Evolutionary conservation across 2,113 vertebrate species (phyloP), one percentile per base, ranked within the genome.

Genomic region (Heterocephalus glaber): DNA sequence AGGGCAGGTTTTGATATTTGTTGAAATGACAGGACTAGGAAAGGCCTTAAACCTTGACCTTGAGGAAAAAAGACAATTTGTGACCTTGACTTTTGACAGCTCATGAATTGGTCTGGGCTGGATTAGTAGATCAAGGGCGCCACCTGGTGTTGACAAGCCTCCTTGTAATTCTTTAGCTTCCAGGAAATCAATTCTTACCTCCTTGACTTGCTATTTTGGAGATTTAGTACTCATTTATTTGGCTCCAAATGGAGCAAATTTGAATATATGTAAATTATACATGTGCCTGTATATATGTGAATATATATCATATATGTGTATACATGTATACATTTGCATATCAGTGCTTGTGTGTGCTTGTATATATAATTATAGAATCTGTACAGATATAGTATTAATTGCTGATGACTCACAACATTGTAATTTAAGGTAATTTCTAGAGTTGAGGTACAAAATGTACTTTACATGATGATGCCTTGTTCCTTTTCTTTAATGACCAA

Each of bases 81-180:
- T 99, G 98, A 99, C 99, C 98, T 99, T 99, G 98, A 98, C 99
- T 98, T 98, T 98, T 99, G 98, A 98, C 98, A 98, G 98, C 98
- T 98, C 98, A 95, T 49, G 88, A 96, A 95, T 97, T 96, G 98
- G 94, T 87, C 96, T 98, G 11, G 68, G 83, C 89, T 30, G 95
- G 96, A 99, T 99, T 98, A 95, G 97, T 98, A 97, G 98, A 98
- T 98, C 98, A 98, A 98, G 98, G 95, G 98, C 98, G 98, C 98
- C 99, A 99, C 98, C 99, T 98, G 60, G 98, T 96, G 99, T 98
- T 89, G 80, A 96, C 93, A 97, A 95, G 88, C 54, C 84, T 97
- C 58, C 93, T 96, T 97, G 94, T 97, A 96, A 86, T 96, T 96
- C 90, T 96, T 96, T 92, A 91, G 74, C 88, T 96, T 95, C 86